Percentiles rank a stretch among this genome's conserved stretches.
phyloP scores from a whole-genome alignment of 2,888 invertebrate genomes.

The Heliconius hortense region DNA sequence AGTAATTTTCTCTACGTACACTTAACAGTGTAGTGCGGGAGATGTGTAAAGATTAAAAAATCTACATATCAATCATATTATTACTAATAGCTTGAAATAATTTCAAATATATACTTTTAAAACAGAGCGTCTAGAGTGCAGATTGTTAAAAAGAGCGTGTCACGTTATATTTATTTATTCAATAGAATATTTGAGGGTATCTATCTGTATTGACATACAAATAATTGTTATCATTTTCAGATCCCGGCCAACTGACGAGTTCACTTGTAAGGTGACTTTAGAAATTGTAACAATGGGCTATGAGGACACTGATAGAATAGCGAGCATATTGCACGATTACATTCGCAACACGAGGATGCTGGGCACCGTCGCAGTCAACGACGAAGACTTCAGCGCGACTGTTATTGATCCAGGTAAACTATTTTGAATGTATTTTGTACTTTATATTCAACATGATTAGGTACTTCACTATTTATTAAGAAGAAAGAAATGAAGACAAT shows the following conservation, averaged over 20 bases:
- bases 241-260: constrained; percentile 79
- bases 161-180: not conserved
- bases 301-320: constrained; percentile 78
- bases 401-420: constrained; percentile 66
- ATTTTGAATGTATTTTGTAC: not conserved
- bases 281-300: constrained; percentile 85
- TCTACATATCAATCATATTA: not conserved
- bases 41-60: too few species aligned
- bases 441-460: not conserved
- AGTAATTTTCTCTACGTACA: too few species aligned
- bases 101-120: too few species aligned
- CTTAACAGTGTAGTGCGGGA: too few species aligned
- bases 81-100: too few species aligned
- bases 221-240: constrained; percentile 59
- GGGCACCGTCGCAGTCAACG: constrained; percentile 78
- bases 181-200: not conserved
- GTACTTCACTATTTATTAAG: not conserved
- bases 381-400: constrained; percentile 81
- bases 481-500: not conserved
- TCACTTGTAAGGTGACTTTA: constrained; percentile 84
- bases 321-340: constrained; percentile 79
- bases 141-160: not conserved
- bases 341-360: constrained; percentile 78
- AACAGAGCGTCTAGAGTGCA: too few species aligned
- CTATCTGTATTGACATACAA: not conserved